phyloP scores from a whole-genome alignment of 1,140 invertebrate species.

The Drosophila ambigua region DNA sequence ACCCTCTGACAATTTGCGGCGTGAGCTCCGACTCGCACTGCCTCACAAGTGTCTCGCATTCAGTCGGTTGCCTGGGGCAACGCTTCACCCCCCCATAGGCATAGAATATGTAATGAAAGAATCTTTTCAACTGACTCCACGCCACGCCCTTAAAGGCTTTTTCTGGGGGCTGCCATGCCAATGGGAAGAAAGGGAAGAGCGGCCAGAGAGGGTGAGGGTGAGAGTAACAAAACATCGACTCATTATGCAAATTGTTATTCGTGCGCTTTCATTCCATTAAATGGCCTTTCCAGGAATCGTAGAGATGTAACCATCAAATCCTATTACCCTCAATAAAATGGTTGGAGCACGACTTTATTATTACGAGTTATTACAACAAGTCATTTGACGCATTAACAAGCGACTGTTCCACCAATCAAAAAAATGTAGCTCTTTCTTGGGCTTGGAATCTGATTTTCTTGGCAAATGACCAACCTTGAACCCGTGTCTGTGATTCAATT shows the following conservation, averaged over 20 bases:
- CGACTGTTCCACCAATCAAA: conserved; percentile 15
- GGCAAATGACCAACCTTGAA: conserved; percentile 2
- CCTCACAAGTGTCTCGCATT: too few species aligned
- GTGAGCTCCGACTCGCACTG: conserved; percentile 12
- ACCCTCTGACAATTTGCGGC: conserved; percentile 19
- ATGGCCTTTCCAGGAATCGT: conserved; percentile 42
- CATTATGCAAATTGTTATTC: conserved; percentile 80
- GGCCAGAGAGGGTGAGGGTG: conserved; percentile 9
- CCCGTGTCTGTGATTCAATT: conserved; percentile 35
- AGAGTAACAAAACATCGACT: conserved; percentile 62
- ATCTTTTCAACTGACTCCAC: conserved; percentile 49
- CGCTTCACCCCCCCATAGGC: conserved; percentile 9
- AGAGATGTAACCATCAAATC: conserved; percentile 58
- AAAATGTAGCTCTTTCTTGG: conserved; percentile 19
- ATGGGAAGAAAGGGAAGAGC: conserved; percentile 6
- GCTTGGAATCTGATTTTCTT: conserved; percentile 1
- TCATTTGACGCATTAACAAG: conserved; percentile 62
- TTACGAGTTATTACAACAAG: conserved; percentile 54
- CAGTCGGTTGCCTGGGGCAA: conserved; percentile 31
- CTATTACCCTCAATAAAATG: conserved; percentile 58
- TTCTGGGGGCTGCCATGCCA: conserved; percentile 51
- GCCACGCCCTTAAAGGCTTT: conserved; percentile 26
- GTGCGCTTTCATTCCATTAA: conserved; percentile 45
- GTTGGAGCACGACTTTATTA: conserved; percentile 45
- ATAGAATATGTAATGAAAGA: conserved; percentile 20